Conservation (phyloP, 2,888 invertebrate genomes). For the Cataglyphis cursor region DNA sequence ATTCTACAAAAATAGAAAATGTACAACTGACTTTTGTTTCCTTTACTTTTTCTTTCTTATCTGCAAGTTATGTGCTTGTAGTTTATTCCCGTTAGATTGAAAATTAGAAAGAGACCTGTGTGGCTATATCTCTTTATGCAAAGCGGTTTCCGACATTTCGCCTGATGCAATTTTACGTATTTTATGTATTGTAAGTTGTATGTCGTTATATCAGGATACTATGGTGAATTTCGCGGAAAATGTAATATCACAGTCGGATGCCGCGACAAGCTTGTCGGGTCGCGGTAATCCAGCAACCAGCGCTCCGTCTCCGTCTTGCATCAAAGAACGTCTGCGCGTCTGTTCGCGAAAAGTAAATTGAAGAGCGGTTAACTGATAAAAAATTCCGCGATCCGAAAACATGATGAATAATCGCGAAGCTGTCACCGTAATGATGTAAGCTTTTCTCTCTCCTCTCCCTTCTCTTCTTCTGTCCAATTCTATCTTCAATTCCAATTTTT, state of each 20-base stretch:
- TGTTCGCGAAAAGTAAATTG: constrained; percentile 28
- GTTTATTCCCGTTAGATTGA: constrained; percentile 20
- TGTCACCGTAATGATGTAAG: not conserved
- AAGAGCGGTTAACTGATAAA: constrained; percentile 14
- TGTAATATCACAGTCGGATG: constrained; percentile 50
- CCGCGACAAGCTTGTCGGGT: constrained; percentile 29
- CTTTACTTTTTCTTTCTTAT: constrained; percentile 1
- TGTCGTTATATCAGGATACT: constrained; percentile 19
- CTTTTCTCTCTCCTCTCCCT: not conserved
- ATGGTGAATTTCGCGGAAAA: constrained; percentile 41
- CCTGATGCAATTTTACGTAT: constrained; percentile 50
- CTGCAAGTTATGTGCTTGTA: not conserved
- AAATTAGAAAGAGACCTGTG: not conserved
- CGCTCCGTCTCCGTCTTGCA: constrained; percentile 1
- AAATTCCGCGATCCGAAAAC: constrained; percentile 10
- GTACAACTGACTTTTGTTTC: not conserved
- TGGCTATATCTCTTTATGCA: constrained; percentile 13
- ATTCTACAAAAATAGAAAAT: not conserved
- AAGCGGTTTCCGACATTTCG: constrained; percentile 3
- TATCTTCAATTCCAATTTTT: not conserved
- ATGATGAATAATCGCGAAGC: constrained; percentile 1
- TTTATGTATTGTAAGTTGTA: constrained; percentile 47
- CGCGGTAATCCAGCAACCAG: constrained; percentile 36
- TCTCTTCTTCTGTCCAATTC: not conserved
- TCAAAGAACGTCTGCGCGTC: constrained; percentile 37